Percentiles rank a stretch among this genome's conserved stretches.
phyloP scores from a whole-genome alignment of 2,113 vertebrate species.

The Pterocles orientalis region DNA sequence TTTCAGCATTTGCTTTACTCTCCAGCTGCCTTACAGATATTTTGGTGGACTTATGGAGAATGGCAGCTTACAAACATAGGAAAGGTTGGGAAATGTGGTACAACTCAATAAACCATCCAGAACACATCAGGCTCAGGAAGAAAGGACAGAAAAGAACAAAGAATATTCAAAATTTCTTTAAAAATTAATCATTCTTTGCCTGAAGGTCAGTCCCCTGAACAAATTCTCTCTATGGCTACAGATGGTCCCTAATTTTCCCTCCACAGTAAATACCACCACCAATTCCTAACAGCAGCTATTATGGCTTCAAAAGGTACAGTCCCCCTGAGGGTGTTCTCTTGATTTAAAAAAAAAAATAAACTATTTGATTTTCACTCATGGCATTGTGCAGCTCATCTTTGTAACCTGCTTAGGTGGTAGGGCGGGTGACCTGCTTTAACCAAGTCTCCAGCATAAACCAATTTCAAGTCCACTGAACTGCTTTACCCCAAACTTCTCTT shows the following conservation, averaged over 20 bases:
- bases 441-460: background rate
- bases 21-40: background rate
- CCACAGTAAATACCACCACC: background rate
- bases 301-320: background rate
- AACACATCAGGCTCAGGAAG: background rate
- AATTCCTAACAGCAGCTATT: background rate
- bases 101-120: background rate
- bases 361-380: background rate
- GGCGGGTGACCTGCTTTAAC: background rate
- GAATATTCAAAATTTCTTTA: background rate
- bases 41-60: accelerated
- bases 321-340: background rate
- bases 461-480: background rate
- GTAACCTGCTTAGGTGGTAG: background rate
- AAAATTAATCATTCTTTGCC: background rate
- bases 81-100: background rate
- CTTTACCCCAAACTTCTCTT: background rate
- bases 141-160: background rate
- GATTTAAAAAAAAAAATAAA: background rate
- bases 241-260: background rate
- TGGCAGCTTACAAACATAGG: background rate
- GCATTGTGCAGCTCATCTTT: background rate
- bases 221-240: background rate
- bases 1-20: background rate
- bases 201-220: background rate